These are phyloP conservation scores for Limnodromus scolopaceus DNA, from an alignment of 2,797 vertebrate species.

Conservation along the genomic window DNA sequence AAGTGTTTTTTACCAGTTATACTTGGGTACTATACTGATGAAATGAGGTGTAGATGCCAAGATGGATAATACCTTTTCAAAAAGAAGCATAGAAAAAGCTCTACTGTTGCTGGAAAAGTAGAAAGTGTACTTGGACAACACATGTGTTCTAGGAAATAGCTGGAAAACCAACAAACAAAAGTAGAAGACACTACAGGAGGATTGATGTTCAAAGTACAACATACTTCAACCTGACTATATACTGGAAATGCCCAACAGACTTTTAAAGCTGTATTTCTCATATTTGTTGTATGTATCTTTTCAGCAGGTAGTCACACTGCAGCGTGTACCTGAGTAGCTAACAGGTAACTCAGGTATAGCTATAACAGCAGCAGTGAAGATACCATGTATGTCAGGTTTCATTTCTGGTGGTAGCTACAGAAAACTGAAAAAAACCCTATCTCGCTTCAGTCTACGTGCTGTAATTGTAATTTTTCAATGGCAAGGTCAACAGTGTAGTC, in stretches of 20 bases:
- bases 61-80: not conserved
- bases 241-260: not conserved
- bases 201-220: not conserved
- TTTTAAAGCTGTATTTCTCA: not conserved
- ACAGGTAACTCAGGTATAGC: not conserved
- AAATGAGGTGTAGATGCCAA: not conserved
- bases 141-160: not conserved
- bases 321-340: not conserved
- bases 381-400: not conserved
- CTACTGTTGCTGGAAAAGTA: not conserved
- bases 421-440: not conserved
- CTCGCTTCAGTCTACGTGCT: not conserved
- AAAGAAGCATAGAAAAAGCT: not conserved
- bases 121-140: not conserved
- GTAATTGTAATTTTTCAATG: not conserved
- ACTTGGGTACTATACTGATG: not conserved
- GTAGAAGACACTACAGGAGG: not conserved
- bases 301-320: not conserved
- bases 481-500: not conserved
- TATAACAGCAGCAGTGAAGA: not conserved
- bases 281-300: not conserved
- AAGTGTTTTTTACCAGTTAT: not conserved
- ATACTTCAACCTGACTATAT: not conserved
- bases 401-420: not conserved
- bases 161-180: not conserved